These are phyloP conservation scores for Perccottus glenii DNA, from an alignment of 2,113 vertebrate species.

Conservation along the genomic window DNA sequence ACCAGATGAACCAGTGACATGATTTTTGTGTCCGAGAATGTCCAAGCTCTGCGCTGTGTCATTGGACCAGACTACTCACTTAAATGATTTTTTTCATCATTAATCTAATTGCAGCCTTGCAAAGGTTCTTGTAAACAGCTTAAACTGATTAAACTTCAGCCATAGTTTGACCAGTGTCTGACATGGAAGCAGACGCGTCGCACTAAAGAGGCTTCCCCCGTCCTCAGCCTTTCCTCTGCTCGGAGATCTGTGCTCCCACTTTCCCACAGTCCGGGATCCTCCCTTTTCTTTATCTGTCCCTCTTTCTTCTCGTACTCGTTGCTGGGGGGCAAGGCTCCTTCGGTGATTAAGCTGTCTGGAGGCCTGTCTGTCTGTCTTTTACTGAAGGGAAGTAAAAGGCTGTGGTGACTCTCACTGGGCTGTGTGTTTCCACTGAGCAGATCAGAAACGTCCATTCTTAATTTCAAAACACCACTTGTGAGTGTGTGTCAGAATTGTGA, in stretches of 20 bases:
- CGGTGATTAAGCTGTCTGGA: conserved; percentile 69
- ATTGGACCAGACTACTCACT: conserved; percentile 9
- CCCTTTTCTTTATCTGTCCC: conserved; percentile 32
- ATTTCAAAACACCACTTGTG: too few species aligned
- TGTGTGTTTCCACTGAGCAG: too few species aligned
- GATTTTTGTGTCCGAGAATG: not conserved
- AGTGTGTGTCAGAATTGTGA: too few species aligned
- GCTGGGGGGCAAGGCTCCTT: conserved; percentile 62
- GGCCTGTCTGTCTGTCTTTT: conserved; percentile 57
- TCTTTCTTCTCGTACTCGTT: conserved; percentile 36
- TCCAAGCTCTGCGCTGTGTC: conserved; percentile 3
- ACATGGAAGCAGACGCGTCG: conserved; percentile 3
- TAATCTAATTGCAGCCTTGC: conserved; percentile 29
- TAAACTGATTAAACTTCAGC: conserved; percentile 46
- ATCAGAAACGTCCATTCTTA: too few species aligned
- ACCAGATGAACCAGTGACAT: not conserved
- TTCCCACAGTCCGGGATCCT: conserved; percentile 70
- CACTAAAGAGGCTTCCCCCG: conserved; percentile 14
- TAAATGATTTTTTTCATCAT: conserved; percentile 27
- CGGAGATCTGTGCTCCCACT: conserved; percentile 34
- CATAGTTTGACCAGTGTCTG: conserved; percentile 32
- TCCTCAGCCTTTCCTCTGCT: conserved; percentile 9
- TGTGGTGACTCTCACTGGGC: conserved; percentile 14
- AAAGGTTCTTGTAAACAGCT: conserved; percentile 48
- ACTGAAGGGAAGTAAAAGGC: conserved; percentile 37